phyloP scores from a whole-genome alignment of 1,140 invertebrate genomes.

The Camponotus pennsylvanicus region DNA sequence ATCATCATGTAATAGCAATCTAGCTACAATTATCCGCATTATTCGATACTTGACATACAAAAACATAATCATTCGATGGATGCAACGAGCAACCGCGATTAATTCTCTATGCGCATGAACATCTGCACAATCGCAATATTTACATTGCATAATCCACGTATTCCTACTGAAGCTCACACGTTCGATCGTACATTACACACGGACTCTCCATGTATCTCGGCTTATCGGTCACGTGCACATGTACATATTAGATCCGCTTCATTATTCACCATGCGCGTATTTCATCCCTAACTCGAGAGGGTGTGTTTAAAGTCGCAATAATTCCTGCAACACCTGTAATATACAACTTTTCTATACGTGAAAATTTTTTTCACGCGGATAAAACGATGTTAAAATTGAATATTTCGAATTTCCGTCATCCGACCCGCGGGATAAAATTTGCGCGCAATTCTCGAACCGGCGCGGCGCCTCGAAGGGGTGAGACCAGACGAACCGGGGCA shows the following conservation, averaged over 20 bases:
- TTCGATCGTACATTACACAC: constrained; percentile 15
- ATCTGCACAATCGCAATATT: constrained; percentile 41
- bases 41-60: constrained; percentile 17
- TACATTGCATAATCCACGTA: constrained; percentile 26
- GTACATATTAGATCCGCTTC: neutral
- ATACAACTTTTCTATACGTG: constrained; percentile 43
- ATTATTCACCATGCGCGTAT: constrained; percentile 31
- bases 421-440: neutral
- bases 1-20: neutral
- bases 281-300: neutral
- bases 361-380: constrained; percentile 8
- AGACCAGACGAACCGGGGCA: constrained; percentile 48
- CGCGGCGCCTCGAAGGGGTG: neutral
- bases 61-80: constrained; percentile 32
- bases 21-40: constrained; percentile 35
- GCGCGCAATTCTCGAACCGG: neutral
- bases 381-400: constrained; percentile 12
- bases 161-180: constrained; percentile 38
- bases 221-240: neutral
- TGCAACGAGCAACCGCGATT: constrained; percentile 22
- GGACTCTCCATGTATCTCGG: constrained; percentile 7
- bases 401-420: neutral
- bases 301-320: neutral
- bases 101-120: constrained; percentile 24
- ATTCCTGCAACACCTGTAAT: neutral